These are phyloP conservation scores for Aethina tumida DNA, from an alignment of 1,140 invertebrate species.

Conservation along the genomic window DNA sequence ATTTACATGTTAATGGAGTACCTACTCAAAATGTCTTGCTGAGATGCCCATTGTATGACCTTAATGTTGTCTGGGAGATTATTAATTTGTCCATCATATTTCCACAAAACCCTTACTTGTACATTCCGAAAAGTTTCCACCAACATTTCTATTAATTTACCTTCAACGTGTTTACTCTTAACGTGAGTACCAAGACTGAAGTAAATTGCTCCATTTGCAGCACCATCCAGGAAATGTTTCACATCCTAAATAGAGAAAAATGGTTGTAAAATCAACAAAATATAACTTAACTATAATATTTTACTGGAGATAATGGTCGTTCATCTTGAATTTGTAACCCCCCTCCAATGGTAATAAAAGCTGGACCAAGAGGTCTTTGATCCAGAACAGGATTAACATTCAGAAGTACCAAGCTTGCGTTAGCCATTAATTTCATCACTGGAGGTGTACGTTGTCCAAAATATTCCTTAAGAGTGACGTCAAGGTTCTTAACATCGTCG, in stretches of 20 bases:
- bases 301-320: slow-evolving; percentile 31
- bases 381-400: slow-evolving; percentile 39
- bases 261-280: background rate
- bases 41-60: slow-evolving; percentile 51
- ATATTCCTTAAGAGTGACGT: slow-evolving; percentile 26
- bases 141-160: slow-evolving; percentile 23
- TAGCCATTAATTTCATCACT: slow-evolving; percentile 37
- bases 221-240: slow-evolving; percentile 43
- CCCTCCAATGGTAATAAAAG: slow-evolving; percentile 39
- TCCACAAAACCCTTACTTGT: slow-evolving; percentile 53
- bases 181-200: slow-evolving; percentile 33
- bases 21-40: slow-evolving; percentile 54
- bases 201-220: slow-evolving; percentile 46
- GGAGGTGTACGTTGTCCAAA: slow-evolving; percentile 35
- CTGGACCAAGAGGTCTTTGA: slow-evolving; percentile 36
- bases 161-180: slow-evolving; percentile 1
- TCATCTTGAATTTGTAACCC: slow-evolving; percentile 36
- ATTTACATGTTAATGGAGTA: slow-evolving; percentile 31
- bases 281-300: slow-evolving; percentile 15
- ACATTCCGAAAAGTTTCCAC: slow-evolving; percentile 44
- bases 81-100: slow-evolving; percentile 42
- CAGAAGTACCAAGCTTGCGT: slow-evolving; percentile 42
- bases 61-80: slow-evolving; percentile 41
- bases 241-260: slow-evolving; percentile 36
- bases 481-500: too few species aligned